Conservation (phyloP, 1,140 invertebrate genomes). For the Bombus vancouverensis region DNA sequence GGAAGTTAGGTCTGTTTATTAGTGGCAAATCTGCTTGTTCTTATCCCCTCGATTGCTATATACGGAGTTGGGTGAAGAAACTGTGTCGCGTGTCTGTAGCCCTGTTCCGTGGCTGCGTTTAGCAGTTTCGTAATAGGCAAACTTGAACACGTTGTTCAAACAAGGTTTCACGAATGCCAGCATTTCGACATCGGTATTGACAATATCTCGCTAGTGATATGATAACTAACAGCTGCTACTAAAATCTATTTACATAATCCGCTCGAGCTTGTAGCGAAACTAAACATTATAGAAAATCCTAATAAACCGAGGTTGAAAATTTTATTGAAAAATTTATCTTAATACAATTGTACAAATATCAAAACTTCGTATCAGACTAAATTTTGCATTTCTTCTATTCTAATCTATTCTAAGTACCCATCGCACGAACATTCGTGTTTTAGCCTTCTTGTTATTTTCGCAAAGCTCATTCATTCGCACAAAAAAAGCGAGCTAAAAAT, state of each 20-base stretch:
- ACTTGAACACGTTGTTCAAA: conserved; percentile 7
- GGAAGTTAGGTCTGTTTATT: neutral
- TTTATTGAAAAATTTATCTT: no score
- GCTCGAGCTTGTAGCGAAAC: no score
- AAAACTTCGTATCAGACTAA: no score
- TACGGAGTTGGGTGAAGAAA: neutral
- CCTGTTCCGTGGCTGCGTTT: neutral
- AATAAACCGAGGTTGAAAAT: no score
- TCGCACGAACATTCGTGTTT: neutral
- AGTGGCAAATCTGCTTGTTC: neutral
- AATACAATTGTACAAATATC: no score
- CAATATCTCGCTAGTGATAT: neutral
- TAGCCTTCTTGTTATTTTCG: no score
- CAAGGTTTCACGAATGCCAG: neutral
- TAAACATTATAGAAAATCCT: no score
- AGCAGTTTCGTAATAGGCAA: neutral
- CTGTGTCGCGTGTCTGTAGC: neutral
- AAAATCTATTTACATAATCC: neutral
- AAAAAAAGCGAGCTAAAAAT: no score
- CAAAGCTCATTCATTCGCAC: no score
- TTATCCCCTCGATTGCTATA: neutral
- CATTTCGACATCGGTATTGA: neutral
- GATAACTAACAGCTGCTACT: neutral
- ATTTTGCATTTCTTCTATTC: no score
- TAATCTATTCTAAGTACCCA: neutral